Percentiles rank a stretch among this genome's conserved stretches.
These are phyloP conservation scores for Drosophila triauraria DNA, from an alignment of 1,140 invertebrate genomes.

Conservation along the genomic window DNA sequence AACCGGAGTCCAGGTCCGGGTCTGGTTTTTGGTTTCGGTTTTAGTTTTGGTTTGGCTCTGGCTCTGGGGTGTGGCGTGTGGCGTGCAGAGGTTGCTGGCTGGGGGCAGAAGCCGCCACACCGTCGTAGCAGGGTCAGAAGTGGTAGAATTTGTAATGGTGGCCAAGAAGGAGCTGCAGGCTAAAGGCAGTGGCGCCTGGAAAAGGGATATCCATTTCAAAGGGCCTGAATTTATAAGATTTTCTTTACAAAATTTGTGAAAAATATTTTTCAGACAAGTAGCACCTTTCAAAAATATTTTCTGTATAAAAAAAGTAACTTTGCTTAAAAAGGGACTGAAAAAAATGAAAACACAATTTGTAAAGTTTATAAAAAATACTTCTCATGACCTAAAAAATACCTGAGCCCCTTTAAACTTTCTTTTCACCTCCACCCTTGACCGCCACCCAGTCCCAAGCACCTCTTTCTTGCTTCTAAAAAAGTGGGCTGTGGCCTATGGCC, in stretches of 20 bases:
- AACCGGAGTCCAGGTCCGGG: constrained; percentile 38
- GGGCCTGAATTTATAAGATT: too few species aligned
- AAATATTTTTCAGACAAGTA: background rate
- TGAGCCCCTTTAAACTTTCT: background rate
- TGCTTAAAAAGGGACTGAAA: too few species aligned
- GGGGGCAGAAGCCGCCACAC: constrained; percentile 38
- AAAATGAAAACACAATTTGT: too few species aligned
- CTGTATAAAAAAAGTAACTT: too few species aligned
- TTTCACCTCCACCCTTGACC: constrained; percentile 3
- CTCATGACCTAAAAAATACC: background rate
- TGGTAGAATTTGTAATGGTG: constrained; percentile 82
- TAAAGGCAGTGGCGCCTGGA: constrained; percentile 34
- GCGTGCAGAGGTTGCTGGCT: constrained; percentile 28
- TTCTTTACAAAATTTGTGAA: too few species aligned
- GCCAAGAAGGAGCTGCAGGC: constrained; percentile 20
- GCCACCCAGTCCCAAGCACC: constrained; percentile 1
- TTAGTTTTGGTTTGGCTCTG: constrained; percentile 32
- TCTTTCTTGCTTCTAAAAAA: constrained; percentile 57
- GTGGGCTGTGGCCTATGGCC: constrained; percentile 57
- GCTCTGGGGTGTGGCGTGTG: constrained; percentile 53
- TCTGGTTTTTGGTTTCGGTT: constrained; percentile 28
- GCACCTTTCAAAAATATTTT: background rate
- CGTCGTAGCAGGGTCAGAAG: constrained; percentile 47
- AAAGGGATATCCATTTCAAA: background rate
- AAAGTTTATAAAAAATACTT: background rate